phyloP scores from a whole-genome alignment of 2,888 invertebrate genomes.

The Drosophila gaucha region DNA sequence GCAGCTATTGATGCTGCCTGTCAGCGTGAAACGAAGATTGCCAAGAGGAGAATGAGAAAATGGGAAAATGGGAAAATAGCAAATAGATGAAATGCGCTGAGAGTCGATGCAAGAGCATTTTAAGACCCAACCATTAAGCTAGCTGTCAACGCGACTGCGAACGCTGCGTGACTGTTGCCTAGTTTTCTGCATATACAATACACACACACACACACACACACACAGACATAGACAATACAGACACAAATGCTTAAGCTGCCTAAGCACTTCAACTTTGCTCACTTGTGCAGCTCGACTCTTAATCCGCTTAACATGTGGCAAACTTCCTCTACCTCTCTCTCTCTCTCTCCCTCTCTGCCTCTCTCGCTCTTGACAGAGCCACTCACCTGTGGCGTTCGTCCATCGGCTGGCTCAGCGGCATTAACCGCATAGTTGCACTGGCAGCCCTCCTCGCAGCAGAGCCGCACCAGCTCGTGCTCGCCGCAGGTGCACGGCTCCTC shows the following conservation, averaged over 20 bases:
- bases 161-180: conserved; percentile 11
- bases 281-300: conserved; percentile 44
- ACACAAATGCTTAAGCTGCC: conserved; percentile 5
- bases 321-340: neutral
- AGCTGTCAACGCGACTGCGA: conserved; percentile 10
- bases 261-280: conserved; percentile 47
- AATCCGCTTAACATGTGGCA: conserved; percentile 45
- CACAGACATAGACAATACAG: too few relatives aligned
- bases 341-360: neutral
- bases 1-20: neutral
- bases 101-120: neutral
- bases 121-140: conserved; percentile 6
- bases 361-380: neutral
- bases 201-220: neutral
- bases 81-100: neutral
- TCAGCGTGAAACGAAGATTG: neutral
- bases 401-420: conserved; percentile 59
- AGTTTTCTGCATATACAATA: conserved; percentile 8
- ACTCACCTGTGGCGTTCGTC: conserved; percentile 84
- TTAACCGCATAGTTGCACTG: conserved; percentile 86
- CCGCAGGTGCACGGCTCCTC: conserved; percentile 91
- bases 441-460: conserved; percentile 90
- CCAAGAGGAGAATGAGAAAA: neutral
- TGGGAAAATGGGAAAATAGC: neutral
- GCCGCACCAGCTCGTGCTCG: conserved; percentile 88